These are phyloP conservation scores for Callipepla squamata DNA, from an alignment of 2,113 vertebrate species.

Conservation along the genomic window DNA sequence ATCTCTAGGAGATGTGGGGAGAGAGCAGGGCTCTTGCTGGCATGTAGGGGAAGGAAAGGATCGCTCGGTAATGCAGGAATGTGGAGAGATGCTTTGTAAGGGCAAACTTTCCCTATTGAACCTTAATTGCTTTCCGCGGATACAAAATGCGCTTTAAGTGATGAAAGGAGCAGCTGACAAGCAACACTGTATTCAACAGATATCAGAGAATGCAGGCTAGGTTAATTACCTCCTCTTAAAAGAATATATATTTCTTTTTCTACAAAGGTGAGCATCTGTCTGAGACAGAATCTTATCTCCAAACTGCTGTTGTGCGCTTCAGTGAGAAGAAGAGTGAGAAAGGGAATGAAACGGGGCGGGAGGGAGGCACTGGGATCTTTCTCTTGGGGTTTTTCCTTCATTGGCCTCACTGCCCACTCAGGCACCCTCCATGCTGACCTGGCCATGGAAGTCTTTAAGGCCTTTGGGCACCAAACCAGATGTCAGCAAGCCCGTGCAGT, in stretches of 20 bases:
- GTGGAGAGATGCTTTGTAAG: background rate
- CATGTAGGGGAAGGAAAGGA: background rate
- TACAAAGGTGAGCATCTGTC: background rate
- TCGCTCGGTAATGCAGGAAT: fast-evolving
- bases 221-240: constrained; percentile 1
- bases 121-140: background rate
- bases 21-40: background rate
- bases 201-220: background rate
- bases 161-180: constrained; percentile 5
- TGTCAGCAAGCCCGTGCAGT: constrained; percentile 74
- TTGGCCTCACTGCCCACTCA: background rate
- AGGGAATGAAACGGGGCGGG: background rate
- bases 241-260: background rate
- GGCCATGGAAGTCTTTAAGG: constrained; percentile 41
- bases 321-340: background rate
- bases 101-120: background rate
- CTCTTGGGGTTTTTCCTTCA: background rate
- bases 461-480: constrained; percentile 65
- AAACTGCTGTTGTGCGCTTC: background rate
- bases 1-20: background rate
- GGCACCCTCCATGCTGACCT: background rate
- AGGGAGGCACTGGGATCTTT: background rate
- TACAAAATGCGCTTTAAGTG: background rate
- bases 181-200: background rate
- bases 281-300: constrained; percentile 18